Percentiles rank a stretch among this genome's conserved stretches.
Conservation (phyloP, 2,113 vertebrate genomes). For the Anoplopoma fimbria region DNA sequence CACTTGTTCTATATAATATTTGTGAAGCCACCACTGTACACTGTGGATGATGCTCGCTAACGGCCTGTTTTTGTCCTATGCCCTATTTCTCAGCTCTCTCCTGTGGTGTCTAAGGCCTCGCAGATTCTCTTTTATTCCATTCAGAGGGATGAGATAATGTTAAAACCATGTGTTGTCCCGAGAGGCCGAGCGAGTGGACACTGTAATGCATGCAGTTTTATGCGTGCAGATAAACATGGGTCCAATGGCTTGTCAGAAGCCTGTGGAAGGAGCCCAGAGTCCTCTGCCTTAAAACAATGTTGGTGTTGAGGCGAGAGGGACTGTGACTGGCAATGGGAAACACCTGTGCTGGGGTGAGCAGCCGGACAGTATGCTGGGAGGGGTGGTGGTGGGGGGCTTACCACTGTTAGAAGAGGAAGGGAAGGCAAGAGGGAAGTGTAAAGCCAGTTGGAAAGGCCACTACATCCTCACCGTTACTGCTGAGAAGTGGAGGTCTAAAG, state of each 20-base stretch:
- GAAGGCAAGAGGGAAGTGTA: constrained; percentile 53
- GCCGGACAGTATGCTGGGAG: constrained; percentile 50
- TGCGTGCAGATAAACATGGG: constrained; percentile 89
- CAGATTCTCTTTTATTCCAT: constrained; percentile 47
- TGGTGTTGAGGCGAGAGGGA: constrained; percentile 84
- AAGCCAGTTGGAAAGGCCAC: constrained; percentile 53
- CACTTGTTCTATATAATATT: constrained; percentile 38
- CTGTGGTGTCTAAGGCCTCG: constrained; percentile 45
- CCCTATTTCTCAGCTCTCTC: constrained; percentile 15
- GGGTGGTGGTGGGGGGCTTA: background rate
- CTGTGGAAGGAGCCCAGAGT: constrained; percentile 84
- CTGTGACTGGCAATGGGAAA: constrained; percentile 88
- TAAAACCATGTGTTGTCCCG: constrained; percentile 87
- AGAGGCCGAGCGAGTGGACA: constrained; percentile 81
- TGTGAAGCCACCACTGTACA: constrained; percentile 31
- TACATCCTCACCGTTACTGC: constrained; percentile 74
- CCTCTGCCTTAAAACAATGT: constrained; percentile 85
- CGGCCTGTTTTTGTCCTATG: background rate
- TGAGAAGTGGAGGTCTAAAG: constrained; percentile 76
- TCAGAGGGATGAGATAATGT: constrained; percentile 78
- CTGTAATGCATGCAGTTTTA: constrained; percentile 83
- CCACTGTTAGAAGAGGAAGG: constrained; percentile 56
- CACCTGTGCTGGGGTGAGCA: constrained; percentile 86
- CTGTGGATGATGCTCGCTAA: constrained; percentile 2
- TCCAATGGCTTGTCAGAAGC: constrained; percentile 85